Evolutionary conservation across 2,797 vertebrate species (phyloP).

Genomic region (Sebastes miniatus): DNA sequence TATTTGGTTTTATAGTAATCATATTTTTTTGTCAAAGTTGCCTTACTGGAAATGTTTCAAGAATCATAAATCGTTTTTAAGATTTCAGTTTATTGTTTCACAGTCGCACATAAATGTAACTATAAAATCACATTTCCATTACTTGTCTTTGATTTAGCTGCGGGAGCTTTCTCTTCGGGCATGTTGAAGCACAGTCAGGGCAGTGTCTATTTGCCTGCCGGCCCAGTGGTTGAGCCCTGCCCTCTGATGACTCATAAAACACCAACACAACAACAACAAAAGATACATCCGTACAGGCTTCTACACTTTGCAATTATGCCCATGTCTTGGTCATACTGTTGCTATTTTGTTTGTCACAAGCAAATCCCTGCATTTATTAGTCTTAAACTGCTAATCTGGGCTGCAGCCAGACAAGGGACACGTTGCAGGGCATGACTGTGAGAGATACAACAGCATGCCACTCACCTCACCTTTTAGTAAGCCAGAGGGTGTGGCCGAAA

Average conservation of each 20-base stretch:
- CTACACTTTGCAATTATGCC: background rate
- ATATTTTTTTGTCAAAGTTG: too few species aligned
- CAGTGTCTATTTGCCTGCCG: slow-evolving; percentile 1
- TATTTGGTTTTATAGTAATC: too few species aligned
- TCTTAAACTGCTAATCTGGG: background rate
- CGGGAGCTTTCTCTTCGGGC: slow-evolving; percentile 13
- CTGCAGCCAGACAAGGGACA: background rate
- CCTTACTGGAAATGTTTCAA: too few species aligned
- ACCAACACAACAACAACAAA: background rate
- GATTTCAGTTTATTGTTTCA: background rate
- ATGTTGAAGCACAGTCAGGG: slow-evolving; percentile 29
- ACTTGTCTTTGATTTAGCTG: background rate
- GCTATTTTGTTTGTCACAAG: background rate
- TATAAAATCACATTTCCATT: background rate
- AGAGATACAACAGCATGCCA: background rate
- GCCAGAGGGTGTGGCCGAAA: slow-evolving; percentile 49
- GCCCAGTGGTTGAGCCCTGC: slow-evolving; percentile 21
- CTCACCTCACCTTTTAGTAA: slow-evolving; percentile 49
- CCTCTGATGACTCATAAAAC: slow-evolving; percentile 56
- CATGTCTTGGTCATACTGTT: background rate
- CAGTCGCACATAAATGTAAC: background rate
- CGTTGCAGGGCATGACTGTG: background rate
- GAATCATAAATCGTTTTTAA: background rate
- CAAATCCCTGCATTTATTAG: background rate
- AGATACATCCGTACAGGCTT: background rate